Base-by-base conservation (phyloP, 2,797 vertebrate species). In the Sternarchorhynchus goeldii region DNA sequence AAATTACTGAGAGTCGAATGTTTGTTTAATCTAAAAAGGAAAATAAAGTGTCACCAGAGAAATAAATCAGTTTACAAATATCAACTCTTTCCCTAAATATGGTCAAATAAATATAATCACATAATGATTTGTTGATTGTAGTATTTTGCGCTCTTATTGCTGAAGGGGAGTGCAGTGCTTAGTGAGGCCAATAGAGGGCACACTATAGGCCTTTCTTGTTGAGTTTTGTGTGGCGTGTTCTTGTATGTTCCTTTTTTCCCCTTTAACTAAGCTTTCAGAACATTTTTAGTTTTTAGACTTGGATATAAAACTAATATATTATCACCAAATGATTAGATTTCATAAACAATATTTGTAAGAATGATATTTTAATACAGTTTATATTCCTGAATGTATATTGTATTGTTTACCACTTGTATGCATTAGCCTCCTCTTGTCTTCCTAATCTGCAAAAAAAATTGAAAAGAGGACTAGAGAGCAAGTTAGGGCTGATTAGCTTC, bases 101-200 rank as follows among this genome's bases (percentile, higher is more conserved):
- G 34, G 6, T 7, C 34, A 36, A 4, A 36, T 36, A 36, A 36
- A 36, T 36, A 36, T 36, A 36, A 36, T 7, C 34, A 36, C 34
- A 36, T 36, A 53, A 32, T 16, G 36, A 29, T 50, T 36, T 70
- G 5, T 3, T 53, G 12, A 21, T 25, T 14, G 6, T 14, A 56
- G 29, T 7, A 7, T 18, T 57, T 36, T 34, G 18, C 5, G 50
- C 20, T 0, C 14, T 55, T 2, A 45, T 6, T 12, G n/a, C 17
- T 64, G 34, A 39, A 18, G 56, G 59, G 65, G 70, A 63, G 56
- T 71, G 79, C 55, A 71, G 68, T 76, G 21, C 39, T 7, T 12
- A 39, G 45, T 53, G 36, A 32, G 29, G 6, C 79, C 79, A 72
- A 57, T 62, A 81, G 79, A 67, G 67, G 65, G 74, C 79, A 67